Evolutionary conservation across 2,113 vertebrate species (phyloP), one percentile per base, ranked within the genome.

Genomic region (Riparia riparia): DNA sequence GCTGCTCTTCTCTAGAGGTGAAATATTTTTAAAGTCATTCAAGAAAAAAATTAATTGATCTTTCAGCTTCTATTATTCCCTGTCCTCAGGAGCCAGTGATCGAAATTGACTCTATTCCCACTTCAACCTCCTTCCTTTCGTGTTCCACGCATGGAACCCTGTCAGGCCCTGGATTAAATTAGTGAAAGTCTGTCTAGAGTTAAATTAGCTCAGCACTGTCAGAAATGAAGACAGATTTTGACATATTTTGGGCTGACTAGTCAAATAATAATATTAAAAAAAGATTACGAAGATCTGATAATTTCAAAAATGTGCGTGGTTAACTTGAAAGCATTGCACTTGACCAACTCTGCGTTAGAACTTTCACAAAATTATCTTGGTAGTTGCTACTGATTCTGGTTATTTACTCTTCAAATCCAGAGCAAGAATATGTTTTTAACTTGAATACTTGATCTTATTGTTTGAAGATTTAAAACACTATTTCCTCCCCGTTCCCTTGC

Each of bases 21-120:
- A 77, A 86, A 93, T 94, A 93, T 93, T 94, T 96, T 96, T 94
- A 93, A 95, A 86, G 73, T 91, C 53, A 65, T 93, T 91, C 92
- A 96, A 94, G 85, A 93, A 90, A 90, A 57, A 96, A 94, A 93
- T 87, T 94, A 93, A 86, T 90, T 91, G 82, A 66, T 96, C 54
- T 91, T 95, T 83, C 45, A 80, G 32, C 32, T 88, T 93, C 66
- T 80, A 47, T 82, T 88, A 90, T 82, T 87, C 71, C 63, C 58
- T 77, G 26, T 93, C 14, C 74, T 91, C 54, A 66, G 83, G 90
- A 95, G 39, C 60, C 50, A 61, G 19, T 89, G 87, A 50, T 74
- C 0, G 0, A 97, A 93, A 94, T 88, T 85, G 71, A 70, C 58
- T 93, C 45, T 95, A 70, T 95, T 96, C 95, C 79, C 82, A 58